Evolutionary conservation across 1,140 invertebrate species (phyloP), one percentile per base, ranked within the genome.

Genomic region (Coptotermes formosanus): DNA sequence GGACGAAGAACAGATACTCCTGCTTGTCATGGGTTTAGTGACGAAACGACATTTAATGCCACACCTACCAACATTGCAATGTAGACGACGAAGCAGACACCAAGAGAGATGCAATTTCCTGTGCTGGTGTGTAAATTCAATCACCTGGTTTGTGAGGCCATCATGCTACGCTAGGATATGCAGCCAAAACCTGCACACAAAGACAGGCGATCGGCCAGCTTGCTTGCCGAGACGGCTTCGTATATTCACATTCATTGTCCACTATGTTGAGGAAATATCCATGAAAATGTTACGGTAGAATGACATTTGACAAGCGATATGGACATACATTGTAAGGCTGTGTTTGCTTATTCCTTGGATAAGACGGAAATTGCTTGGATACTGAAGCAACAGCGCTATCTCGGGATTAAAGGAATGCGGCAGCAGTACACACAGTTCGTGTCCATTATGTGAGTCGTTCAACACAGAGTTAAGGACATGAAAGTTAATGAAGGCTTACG

Each of bases 71-170:
- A 30, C 9, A 75, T 75, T 3, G n/a, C 64, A 30, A 75, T 75
- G n/a, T 30, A 75, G 25, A 75, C 64, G 64, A 19, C 52, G 48
- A 48, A 48, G 7, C 9, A 12, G 48, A 23, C 59, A 64, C 25
- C 64, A 75, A 11, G 64, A 75, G 64, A 75, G 64, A 75, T 75
- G 64, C 64, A 75, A 75, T 75, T 75, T 75, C 64, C 64, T 75
- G 64, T n/a, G 9, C n/a, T 75, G 64, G 25, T 75, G n/a, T 75
- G 64, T 8, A 75, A 75, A 75, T 75, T 75, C 64, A n/a, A n/a
- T 75, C 64, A 75, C 64, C 64, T 75, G 64, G 64, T 30, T 30
- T 75, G n/a, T 30, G 64, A 8, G 64, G 3, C 25, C 64, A 30
- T 75, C 64, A 75, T 75, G 25, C 16, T 25, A n/a, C n/a, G n/a